A percentile compares a stretch with the other conserved stretches of the same genome.
Conservation (phyloP, 2,797 vertebrate genomes). For the Rhabdophis nuchalis region DNA sequence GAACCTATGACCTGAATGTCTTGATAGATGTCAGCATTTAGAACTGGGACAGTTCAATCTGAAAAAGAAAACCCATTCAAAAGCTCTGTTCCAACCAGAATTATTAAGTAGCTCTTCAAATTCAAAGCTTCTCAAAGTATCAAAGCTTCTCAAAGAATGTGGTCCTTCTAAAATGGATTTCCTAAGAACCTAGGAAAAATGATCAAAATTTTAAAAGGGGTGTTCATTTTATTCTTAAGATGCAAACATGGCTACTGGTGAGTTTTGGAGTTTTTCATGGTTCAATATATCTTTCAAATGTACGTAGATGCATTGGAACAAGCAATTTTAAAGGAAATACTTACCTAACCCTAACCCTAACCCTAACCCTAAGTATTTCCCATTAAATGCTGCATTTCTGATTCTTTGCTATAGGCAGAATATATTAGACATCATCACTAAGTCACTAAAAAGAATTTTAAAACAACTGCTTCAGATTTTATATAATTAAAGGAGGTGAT, state of each 20-base stretch:
- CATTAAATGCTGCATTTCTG: not conserved
- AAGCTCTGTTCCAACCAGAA: no score
- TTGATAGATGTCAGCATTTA: no score
- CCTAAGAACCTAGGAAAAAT: not conserved
- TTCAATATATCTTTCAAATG: not conserved
- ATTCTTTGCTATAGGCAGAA: not conserved
- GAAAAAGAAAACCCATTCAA: no score
- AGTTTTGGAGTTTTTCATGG: not conserved
- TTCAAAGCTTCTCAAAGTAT: no score
- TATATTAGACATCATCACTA: not conserved
- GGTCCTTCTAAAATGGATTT: no score
- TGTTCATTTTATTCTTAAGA: not conserved
- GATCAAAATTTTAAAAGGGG: not conserved
- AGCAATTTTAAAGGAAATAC: not conserved
- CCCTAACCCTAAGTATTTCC: no score
- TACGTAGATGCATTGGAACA: not conserved
- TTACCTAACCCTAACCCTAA: no score
- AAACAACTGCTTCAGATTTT: not conserved
- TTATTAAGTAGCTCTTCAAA: no score
- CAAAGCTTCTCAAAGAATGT: no score
- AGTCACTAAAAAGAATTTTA: not conserved
- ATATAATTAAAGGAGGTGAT: not conserved
- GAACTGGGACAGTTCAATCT: no score
- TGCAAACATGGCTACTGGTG: not conserved
- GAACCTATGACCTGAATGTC: no score